These are phyloP conservation scores for Phalanger gymnotis DNA, from an alignment of 2,797 vertebrate species.

Conservation along the genomic window DNA sequence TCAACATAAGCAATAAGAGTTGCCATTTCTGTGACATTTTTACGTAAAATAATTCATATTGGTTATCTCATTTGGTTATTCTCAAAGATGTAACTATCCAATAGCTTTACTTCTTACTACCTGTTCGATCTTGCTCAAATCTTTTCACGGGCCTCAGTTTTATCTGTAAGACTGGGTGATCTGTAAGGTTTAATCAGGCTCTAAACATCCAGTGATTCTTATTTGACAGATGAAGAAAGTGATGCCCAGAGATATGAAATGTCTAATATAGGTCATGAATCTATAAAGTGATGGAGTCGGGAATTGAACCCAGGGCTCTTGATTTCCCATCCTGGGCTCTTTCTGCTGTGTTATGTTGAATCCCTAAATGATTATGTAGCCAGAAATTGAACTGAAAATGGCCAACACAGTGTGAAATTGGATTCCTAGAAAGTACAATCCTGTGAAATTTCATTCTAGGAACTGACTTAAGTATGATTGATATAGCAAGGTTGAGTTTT, in stretches of 20 bases:
- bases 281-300: background rate
- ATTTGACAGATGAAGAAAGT: slow-evolving; percentile 19
- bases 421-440: background rate
- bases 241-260: slow-evolving; percentile 8
- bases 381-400: background rate
- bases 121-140: background rate
- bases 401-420: background rate
- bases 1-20: background rate
- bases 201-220: background rate
- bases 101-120: background rate
- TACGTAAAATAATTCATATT: background rate
- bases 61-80: background rate
- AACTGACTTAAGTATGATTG: slow-evolving; percentile 1
- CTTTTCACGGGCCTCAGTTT: background rate
- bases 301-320: background rate
- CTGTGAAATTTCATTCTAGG: background rate
- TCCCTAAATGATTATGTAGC: background rate
- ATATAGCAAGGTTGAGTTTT: slow-evolving; percentile 4
- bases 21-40: background rate
- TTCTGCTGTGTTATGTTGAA: background rate
- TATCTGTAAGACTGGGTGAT: background rate
- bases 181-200: background rate
- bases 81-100: background rate
- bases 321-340: background rate
- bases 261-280: background rate